Percentiles rank a stretch among this genome's conserved stretches.
These are phyloP conservation scores for Orthonyx spaldingii DNA, from an alignment of 2,113 vertebrate genomes.

Conservation along the genomic window DNA sequence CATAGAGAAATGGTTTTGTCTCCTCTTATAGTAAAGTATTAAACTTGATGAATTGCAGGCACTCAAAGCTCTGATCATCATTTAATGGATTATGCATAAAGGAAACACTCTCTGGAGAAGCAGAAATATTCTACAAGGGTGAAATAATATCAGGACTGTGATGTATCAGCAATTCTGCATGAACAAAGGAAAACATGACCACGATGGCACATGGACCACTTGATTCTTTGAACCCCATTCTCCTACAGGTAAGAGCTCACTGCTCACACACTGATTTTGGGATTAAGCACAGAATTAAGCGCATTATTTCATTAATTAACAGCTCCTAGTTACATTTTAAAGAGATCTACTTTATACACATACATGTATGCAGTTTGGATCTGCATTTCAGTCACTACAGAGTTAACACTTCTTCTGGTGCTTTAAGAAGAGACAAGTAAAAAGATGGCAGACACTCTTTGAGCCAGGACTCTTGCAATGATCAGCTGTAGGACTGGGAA, in stretches of 20 bases:
- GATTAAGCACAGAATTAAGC: background rate
- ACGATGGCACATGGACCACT: background rate
- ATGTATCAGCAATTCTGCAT: background rate
- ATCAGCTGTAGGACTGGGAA: background rate
- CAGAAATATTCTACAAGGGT: background rate
- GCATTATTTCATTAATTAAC: background rate
- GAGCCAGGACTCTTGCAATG: background rate
- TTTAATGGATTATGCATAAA: background rate
- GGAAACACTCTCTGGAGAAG: background rate
- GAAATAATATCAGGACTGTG: background rate
- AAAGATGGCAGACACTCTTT: background rate
- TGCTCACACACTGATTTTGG: background rate
- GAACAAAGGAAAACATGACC: background rate
- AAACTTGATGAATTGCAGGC: background rate
- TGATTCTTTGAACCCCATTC: background rate
- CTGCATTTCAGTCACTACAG: background rate
- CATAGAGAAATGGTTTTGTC: background rate
- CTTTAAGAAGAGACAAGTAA: background rate
- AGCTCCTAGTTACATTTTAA: background rate
- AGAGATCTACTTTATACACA: background rate
- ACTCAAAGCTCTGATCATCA: background rate
- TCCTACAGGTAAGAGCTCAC: background rate
- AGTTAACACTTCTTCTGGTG: background rate
- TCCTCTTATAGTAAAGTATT: background rate
- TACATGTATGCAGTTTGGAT: accelerated